These are phyloP conservation scores for Zosterops pallidus DNA, from an alignment of 2,113 vertebrate genomes.

Conservation along the genomic window DNA sequence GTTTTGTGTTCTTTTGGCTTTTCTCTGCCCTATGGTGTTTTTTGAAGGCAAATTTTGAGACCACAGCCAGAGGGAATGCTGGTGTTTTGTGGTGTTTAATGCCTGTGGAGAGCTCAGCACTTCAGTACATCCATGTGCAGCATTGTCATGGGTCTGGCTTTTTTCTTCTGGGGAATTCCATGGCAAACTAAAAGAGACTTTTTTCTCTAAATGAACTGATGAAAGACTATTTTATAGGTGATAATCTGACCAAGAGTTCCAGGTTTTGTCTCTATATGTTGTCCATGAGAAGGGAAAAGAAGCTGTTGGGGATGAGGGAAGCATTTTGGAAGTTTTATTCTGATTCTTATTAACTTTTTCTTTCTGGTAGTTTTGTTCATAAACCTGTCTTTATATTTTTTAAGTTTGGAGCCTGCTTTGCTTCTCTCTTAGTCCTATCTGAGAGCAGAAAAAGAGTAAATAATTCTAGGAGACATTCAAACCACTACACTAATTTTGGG, in stretches of 20 bases:
- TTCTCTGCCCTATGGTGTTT: not conserved
- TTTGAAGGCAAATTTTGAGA: not conserved
- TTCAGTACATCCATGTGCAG: not conserved
- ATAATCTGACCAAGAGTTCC: not conserved
- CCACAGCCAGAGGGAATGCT: not conserved
- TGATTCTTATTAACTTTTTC: not conserved
- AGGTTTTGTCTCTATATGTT: not conserved
- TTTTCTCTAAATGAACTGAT: not conserved
- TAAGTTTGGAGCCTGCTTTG: not conserved
- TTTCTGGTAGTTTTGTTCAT: not conserved
- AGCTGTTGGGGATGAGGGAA: not conserved
- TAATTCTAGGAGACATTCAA: not conserved
- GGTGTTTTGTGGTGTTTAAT: not conserved
- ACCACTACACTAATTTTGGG: not conserved
- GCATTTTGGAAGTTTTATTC: not conserved
- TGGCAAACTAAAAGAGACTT: not conserved
- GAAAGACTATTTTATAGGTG: not conserved
- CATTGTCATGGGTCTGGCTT: not conserved
- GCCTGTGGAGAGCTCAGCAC: not conserved
- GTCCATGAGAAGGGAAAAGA: not conserved
- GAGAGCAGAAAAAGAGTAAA: not conserved
- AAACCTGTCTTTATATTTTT: not conserved
- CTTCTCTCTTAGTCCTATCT: not conserved
- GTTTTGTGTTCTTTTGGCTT: not conserved
- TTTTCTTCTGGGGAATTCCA: not conserved